These are phyloP conservation scores for Agrotis clavis DNA, from an alignment of 2,888 invertebrate species.

Conservation along the genomic window DNA sequence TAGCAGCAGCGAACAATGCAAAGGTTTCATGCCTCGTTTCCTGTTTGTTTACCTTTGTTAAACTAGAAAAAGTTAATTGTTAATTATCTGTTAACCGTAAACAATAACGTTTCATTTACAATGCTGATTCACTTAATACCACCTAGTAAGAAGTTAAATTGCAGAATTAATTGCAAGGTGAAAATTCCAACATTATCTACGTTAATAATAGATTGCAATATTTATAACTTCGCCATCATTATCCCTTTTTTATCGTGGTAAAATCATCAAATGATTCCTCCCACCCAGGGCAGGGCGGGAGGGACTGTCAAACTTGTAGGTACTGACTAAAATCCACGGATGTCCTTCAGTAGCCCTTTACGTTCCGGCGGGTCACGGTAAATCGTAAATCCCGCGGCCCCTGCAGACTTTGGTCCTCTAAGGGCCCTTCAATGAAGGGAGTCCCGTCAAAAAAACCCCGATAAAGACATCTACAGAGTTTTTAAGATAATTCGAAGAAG, in stretches of 20 bases:
- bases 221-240: too few relatives aligned
- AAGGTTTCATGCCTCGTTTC: slow-evolving; percentile 43
- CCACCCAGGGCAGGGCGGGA: too few relatives aligned
- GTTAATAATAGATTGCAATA: neutral
- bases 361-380: too few relatives aligned
- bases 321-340: too few relatives aligned
- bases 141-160: neutral
- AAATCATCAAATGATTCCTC: too few relatives aligned
- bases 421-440: too few relatives aligned
- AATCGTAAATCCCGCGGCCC: too few relatives aligned
- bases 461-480: neutral
- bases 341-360: too few relatives aligned
- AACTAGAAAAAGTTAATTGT: slow-evolving; percentile 33
- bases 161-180: slow-evolving; percentile 11
- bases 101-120: slow-evolving; percentile 30
- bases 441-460: too few relatives aligned
- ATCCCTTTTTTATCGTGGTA: too few relatives aligned
- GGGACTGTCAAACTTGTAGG: too few relatives aligned
- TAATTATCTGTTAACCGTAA: slow-evolving; percentile 31
- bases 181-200: neutral
- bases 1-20: slow-evolving; percentile 12
- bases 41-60: slow-evolving; percentile 31
- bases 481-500: neutral
- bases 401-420: too few relatives aligned
- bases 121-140: neutral